Percentiles rank a stretch among this genome's conserved stretches.
phyloP scores from a whole-genome alignment of 2,797 vertebrate species.

The Lates japonicus region DNA sequence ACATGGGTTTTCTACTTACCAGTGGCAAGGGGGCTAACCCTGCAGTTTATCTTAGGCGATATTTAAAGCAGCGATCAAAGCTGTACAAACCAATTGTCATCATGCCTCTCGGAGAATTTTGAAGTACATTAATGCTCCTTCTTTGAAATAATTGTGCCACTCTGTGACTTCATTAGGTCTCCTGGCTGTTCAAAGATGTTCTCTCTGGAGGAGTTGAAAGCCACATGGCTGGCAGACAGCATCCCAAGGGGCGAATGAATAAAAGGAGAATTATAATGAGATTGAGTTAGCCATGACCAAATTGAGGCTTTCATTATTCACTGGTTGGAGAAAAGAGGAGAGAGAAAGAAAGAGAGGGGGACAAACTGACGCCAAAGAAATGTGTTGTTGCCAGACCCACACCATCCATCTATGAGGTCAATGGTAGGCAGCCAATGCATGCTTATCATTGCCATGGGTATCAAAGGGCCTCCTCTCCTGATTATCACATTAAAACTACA shows the following conservation, averaged over 20 bases:
- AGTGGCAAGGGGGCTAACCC: constrained; percentile 84
- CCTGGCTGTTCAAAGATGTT: constrained; percentile 90
- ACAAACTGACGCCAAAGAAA: constrained; percentile 87
- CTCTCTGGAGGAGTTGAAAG: constrained; percentile 90
- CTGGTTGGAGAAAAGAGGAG: constrained; percentile 77
- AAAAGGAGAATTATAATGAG: constrained; percentile 93
- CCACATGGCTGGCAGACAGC: constrained; percentile 90
- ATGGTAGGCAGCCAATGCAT: constrained; percentile 81
- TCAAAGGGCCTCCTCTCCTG: constrained; percentile 86
- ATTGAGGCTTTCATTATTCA: constrained; percentile 87
- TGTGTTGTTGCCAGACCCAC: constrained; percentile 85
- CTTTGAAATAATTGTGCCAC: constrained; percentile 91
- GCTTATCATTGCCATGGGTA: constrained; percentile 87
- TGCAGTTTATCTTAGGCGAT: constrained; percentile 87
- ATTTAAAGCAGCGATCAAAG: constrained; percentile 91
- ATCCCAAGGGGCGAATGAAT: constrained; percentile 92
- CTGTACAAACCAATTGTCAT: constrained; percentile 91
- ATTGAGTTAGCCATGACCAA: constrained; percentile 96
- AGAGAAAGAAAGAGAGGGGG: constrained; percentile 55
- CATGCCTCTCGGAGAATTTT: constrained; percentile 86
- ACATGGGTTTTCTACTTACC: constrained; percentile 80
- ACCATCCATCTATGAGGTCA: constrained; percentile 88
- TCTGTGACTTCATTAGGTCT: constrained; percentile 92
- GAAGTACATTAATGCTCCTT: constrained; percentile 89
- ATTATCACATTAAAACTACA: constrained; percentile 86